These are phyloP conservation scores for Habrosyne pyritoides DNA, from an alignment of 2,888 invertebrate genomes.

Conservation along the genomic window DNA sequence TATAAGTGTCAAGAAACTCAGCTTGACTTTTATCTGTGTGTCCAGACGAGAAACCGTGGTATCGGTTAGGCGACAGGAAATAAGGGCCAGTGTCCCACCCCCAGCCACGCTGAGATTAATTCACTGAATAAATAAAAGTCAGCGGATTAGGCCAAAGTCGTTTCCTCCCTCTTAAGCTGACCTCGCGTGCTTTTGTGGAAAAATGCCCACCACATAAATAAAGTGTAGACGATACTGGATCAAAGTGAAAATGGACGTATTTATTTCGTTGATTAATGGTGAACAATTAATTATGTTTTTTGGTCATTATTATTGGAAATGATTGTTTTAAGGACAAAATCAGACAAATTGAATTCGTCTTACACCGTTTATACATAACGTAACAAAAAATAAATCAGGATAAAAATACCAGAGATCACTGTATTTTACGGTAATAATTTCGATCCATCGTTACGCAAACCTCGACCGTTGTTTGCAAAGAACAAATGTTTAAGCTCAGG, in stretches of 20 bases:
- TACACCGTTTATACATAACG: too few relatives aligned
- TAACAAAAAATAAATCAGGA: neutral
- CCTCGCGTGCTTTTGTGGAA: conserved; percentile 81
- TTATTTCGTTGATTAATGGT: conserved; percentile 40
- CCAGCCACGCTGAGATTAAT: conserved; percentile 75
- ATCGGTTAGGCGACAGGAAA: conserved; percentile 65
- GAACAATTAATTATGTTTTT: conserved; percentile 14
- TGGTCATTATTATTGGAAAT: neutral
- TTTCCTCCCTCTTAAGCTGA: conserved; percentile 82
- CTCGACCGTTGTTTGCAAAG: conserved; percentile 50
- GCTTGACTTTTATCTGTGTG: conserved; percentile 61
- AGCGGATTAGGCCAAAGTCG: conserved; percentile 82
- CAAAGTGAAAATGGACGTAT: conserved; percentile 61
- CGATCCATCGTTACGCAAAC: conserved; percentile 45
- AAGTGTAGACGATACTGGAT: conserved; percentile 65
- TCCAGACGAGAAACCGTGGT: conserved; percentile 66
- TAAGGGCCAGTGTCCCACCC: conserved; percentile 69
- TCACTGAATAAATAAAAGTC: conserved; percentile 84
- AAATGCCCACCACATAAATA: conserved; percentile 79
- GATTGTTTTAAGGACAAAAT: too few relatives aligned
- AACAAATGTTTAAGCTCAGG: conserved; percentile 60
- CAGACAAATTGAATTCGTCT: too few relatives aligned
- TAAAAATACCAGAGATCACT: conserved; percentile 18
- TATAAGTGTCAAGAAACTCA: conserved; percentile 51
- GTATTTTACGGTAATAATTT: conserved; percentile 26